phyloP scores from a whole-genome alignment of 2,797 vertebrate genomes.

The Hapalemur alaotrensis region DNA sequence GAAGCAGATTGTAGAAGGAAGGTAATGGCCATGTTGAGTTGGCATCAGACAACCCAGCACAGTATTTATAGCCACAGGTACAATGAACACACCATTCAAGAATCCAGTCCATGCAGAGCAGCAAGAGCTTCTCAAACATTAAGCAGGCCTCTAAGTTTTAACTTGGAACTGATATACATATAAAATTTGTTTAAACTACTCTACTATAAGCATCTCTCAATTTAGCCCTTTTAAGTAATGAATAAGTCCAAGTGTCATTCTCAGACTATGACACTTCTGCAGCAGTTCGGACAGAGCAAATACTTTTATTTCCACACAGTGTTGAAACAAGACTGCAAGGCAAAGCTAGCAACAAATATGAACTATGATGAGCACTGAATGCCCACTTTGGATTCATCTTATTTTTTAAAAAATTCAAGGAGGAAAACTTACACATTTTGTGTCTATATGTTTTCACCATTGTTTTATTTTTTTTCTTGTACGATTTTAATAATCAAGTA shows the following conservation, averaged over 20 bases:
- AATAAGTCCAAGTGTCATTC: background rate
- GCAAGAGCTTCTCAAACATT: background rate
- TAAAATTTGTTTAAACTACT: background rate
- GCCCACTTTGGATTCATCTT: background rate
- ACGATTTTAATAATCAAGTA: no score
- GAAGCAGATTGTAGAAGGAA: background rate
- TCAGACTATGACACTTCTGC: slow-evolving; percentile 47
- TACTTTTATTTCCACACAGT: slow-evolving; percentile 35
- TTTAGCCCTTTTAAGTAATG: slow-evolving; percentile 34
- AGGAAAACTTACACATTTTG: background rate
- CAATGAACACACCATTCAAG: background rate
- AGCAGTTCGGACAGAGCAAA: slow-evolving; percentile 58
- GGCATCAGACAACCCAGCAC: background rate
- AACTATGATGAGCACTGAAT: background rate
- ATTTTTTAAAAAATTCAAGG: background rate
- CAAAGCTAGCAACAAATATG: slow-evolving; percentile 16
- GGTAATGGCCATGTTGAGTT: background rate
- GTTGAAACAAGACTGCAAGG: slow-evolving; percentile 57
- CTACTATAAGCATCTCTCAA: slow-evolving; percentile 17
- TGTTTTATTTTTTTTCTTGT: background rate
- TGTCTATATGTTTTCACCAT: background rate
- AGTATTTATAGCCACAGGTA: background rate
- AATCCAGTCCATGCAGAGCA: background rate
- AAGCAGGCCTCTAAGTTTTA: background rate
- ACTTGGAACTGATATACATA: background rate